These are phyloP conservation scores for Lophochroa leadbeateri DNA, from an alignment of 2,113 vertebrate genomes.

Conservation along the genomic window DNA sequence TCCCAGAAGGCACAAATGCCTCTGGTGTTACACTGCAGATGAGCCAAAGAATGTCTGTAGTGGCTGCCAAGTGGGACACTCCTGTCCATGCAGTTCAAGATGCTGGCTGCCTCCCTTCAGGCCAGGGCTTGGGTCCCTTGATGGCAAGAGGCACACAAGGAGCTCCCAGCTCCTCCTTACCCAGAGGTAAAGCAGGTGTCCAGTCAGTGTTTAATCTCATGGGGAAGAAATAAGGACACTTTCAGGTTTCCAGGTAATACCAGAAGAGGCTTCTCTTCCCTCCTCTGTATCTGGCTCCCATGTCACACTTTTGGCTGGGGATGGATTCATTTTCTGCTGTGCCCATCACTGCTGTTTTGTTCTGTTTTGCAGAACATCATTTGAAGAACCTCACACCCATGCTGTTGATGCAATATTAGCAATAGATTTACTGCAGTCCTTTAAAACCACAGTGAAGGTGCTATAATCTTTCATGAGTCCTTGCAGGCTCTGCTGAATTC, in stretches of 20 bases:
- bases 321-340: background rate
- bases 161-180: background rate
- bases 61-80: constrained; percentile 4
- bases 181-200: background rate
- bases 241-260: background rate
- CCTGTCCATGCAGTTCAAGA: background rate
- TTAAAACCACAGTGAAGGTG: background rate
- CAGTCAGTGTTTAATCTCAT: background rate
- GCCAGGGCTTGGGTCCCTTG: background rate
- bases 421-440: background rate
- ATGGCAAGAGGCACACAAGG: background rate
- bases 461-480: background rate
- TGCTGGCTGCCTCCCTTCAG: background rate
- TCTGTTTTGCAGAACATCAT: background rate
- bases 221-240: background rate
- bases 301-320: background rate
- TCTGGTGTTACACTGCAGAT: background rate
- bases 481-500: background rate
- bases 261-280: background rate
- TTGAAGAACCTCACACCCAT: background rate
- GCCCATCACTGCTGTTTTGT: background rate
- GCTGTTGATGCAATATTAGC: background rate
- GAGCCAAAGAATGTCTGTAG: constrained; percentile 19
- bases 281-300: background rate
- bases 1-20: background rate